Evolutionary conservation across 2,888 invertebrate genomes (phyloP).

Genomic region (Lathronympha strigana): DNA sequence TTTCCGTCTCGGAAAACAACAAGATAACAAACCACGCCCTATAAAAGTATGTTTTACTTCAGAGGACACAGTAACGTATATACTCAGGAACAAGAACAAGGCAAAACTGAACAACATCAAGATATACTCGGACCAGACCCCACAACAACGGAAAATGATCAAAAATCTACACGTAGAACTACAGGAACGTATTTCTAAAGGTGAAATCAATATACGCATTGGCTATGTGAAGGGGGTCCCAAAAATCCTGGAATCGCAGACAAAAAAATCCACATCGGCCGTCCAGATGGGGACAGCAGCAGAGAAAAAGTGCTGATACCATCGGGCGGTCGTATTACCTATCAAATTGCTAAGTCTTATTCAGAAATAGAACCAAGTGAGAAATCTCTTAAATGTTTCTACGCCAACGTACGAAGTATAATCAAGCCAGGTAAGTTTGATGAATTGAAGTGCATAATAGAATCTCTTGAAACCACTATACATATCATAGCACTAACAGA

Average conservation of each 20-base stretch:
- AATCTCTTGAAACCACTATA: not conserved
- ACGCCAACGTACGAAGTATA: too few relatives aligned
- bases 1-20: not conserved
- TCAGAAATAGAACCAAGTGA: not conserved
- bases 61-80: not conserved
- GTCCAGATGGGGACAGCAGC: not conserved
- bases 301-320: not conserved
- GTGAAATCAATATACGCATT: slow-evolving; percentile 16
- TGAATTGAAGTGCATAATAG: not conserved
- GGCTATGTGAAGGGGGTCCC: slow-evolving; percentile 16
- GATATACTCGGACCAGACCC: slow-evolving; percentile 25
- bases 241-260: not conserved
- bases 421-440: slow-evolving; percentile 3
- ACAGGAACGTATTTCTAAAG: slow-evolving; percentile 5
- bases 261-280: slow-evolving; percentile 19
- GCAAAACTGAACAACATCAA: slow-evolving; percentile 13
- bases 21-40: not conserved
- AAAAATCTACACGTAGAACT: slow-evolving; percentile 18
- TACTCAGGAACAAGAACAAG: not conserved
- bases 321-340: slow-evolving; percentile 8
- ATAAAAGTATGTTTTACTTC: slow-evolving; percentile 6
- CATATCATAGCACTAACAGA: not conserved
- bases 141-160: not conserved
- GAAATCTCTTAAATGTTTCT: slow-evolving; percentile 24
- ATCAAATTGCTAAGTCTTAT: slow-evolving; percentile 19